phyloP scores from a whole-genome alignment of 2,797 vertebrate species.

The Danio choprae region DNA sequence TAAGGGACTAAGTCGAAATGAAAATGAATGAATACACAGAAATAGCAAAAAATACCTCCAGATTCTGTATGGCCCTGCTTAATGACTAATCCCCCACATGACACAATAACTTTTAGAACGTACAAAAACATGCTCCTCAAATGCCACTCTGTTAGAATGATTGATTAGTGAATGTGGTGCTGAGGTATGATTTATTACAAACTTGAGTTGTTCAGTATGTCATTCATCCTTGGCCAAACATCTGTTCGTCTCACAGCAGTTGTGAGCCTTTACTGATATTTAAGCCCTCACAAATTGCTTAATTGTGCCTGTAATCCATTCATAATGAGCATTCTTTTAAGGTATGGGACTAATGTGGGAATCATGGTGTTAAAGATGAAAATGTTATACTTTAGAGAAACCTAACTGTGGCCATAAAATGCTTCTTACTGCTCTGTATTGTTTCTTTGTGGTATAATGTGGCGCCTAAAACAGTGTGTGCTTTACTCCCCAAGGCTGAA shows the following conservation, averaged over 20 bases:
- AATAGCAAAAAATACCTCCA: no score
- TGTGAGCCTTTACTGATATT: neutral
- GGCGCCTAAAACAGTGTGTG: neutral
- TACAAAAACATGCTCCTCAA: neutral
- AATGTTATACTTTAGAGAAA: neutral
- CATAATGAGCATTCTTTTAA: neutral
- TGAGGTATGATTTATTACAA: constrained; percentile 13
- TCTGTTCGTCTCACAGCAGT: neutral
- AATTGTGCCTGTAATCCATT: neutral
- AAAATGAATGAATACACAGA: no score
- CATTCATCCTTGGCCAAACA: constrained; percentile 16
- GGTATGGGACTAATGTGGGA: neutral
- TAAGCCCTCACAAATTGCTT: neutral
- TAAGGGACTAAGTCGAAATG: no score
- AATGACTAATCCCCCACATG: neutral
- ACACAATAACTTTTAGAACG: neutral
- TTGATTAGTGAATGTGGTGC: neutral
- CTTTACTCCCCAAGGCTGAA: constrained; percentile 30
- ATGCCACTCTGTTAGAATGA: neutral
- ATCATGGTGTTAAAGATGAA: neutral
- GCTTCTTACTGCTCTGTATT: neutral
- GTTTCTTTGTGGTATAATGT: constrained; percentile 21
- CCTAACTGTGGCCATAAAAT: neutral
- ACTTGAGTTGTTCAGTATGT: neutral
- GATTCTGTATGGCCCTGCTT: no score